Evolutionary conservation across 53 echinoderm and acorn worm genomes (phyloP).

Genomic region (Antedon mediterranea): DNA sequence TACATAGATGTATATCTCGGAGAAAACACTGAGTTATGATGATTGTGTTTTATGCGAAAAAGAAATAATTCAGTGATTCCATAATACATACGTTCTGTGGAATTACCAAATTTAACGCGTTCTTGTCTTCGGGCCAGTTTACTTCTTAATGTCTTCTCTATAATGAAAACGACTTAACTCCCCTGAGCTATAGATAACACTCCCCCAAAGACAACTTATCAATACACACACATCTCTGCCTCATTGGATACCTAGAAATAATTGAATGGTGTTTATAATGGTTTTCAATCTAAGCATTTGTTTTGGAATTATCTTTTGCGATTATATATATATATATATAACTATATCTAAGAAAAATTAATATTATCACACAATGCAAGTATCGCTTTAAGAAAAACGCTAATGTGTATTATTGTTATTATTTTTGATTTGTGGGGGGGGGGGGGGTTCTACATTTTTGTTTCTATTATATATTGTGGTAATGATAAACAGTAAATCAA

Average conservation of each 20-base stretch:
- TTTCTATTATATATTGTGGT: too few relatives aligned
- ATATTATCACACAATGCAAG: neutral
- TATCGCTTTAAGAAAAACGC: neutral
- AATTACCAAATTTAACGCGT: too few relatives aligned
- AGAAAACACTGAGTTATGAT: too few relatives aligned
- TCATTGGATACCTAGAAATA: neutral
- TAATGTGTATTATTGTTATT: too few relatives aligned
- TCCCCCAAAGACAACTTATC: neutral
- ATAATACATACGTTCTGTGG: too few relatives aligned
- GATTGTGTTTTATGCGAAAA: too few relatives aligned
- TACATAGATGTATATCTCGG: too few relatives aligned
- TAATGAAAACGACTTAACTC: neutral
- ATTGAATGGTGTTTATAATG: neutral
- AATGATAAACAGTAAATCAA: too few relatives aligned
- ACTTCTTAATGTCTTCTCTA: neutral
- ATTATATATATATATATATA: neutral
- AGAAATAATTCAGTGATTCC: too few relatives aligned
- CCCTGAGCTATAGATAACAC: neutral
- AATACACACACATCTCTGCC: neutral
- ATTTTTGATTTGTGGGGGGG: too few relatives aligned
- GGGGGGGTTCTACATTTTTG: too few relatives aligned
- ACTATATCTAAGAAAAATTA: neutral
- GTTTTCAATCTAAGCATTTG: neutral
- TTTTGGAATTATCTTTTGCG: neutral
- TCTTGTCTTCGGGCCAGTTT: too few relatives aligned